Evolutionary conservation across 2,113 vertebrate genomes (phyloP).

Genomic region (Plecotus auritus): DNA sequence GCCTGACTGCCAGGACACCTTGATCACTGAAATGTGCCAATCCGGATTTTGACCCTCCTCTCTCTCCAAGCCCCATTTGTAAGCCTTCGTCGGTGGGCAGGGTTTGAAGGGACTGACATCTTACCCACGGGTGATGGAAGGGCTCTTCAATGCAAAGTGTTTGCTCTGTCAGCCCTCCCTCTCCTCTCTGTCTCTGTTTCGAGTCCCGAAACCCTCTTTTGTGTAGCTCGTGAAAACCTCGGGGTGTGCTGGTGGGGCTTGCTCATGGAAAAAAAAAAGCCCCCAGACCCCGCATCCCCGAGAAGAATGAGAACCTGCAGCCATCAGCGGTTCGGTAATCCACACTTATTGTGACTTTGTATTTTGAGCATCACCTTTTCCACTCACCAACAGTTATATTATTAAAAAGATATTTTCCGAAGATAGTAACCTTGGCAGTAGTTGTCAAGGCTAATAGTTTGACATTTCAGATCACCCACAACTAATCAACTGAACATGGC

Average conservation of each 20-base stretch:
- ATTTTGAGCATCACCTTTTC: constrained; percentile 77
- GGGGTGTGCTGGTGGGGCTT: background rate
- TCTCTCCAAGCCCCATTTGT: background rate
- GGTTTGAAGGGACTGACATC: background rate
- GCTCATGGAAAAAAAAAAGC: constrained; percentile 5
- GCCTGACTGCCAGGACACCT: background rate
- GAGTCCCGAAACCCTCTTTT: background rate
- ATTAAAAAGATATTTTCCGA: constrained; percentile 75
- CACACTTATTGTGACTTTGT: constrained; percentile 73
- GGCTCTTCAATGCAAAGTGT: background rate
- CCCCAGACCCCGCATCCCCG: background rate
- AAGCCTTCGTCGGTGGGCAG: background rate
- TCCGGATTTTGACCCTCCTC: background rate
- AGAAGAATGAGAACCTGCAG: constrained; percentile 50
- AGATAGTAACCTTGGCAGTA: constrained; percentile 72
- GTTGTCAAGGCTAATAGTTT: constrained; percentile 79
- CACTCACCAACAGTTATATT: constrained; percentile 74
- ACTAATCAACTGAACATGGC: constrained; percentile 79
- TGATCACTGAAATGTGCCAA: background rate
- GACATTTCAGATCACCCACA: constrained; percentile 83
- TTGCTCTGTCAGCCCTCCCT: background rate
- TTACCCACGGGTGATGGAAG: background rate
- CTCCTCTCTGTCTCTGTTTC: background rate
- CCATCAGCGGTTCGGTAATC: constrained; percentile 62
- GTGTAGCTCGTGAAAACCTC: background rate